A percentile compares a stretch with the other conserved stretches of the same genome.
Conservation (phyloP, 2,797 vertebrate species). For the Anabas testudineus region DNA sequence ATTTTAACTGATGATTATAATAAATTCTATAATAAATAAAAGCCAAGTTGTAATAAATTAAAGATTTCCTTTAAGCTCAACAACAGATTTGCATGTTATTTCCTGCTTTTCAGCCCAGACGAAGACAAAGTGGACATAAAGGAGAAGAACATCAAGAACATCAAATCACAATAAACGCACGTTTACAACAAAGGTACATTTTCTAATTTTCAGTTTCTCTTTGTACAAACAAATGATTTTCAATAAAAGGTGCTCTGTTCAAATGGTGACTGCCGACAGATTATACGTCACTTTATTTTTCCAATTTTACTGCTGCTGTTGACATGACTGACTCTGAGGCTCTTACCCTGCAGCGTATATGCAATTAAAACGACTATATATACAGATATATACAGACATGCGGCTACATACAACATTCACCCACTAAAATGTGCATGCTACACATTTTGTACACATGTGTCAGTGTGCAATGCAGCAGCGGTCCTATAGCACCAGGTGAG, state of each 20-base stretch:
- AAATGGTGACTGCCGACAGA: slow-evolving; percentile 19
- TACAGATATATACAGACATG: no score
- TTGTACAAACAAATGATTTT: slow-evolving; percentile 26
- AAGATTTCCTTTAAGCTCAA: background rate
- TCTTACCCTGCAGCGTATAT: slow-evolving; percentile 34
- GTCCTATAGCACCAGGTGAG: slow-evolving; percentile 77
- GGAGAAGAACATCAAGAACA: no score
- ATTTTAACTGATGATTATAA: background rate
- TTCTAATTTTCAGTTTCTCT: slow-evolving; percentile 7
- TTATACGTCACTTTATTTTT: slow-evolving; percentile 59
- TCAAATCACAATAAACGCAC: no score
- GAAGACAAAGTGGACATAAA: no score
- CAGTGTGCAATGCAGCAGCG: slow-evolving; percentile 37
- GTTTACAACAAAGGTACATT: slow-evolving; percentile 15
- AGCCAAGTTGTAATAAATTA: background rate
- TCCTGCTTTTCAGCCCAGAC: background rate
- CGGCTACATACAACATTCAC: slow-evolving; percentile 22
- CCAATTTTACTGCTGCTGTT: slow-evolving; percentile 49
- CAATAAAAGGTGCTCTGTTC: slow-evolving; percentile 24
- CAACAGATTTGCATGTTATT: background rate
- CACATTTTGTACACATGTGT: slow-evolving; percentile 16
- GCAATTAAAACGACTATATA: slow-evolving; percentile 46
- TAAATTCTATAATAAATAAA: background rate
- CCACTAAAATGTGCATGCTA: slow-evolving; percentile 30
- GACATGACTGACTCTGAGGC: slow-evolving; percentile 48